Evolutionary conservation across 2,888 invertebrate species (phyloP).

Genomic region (Pandemis heparana): DNA sequence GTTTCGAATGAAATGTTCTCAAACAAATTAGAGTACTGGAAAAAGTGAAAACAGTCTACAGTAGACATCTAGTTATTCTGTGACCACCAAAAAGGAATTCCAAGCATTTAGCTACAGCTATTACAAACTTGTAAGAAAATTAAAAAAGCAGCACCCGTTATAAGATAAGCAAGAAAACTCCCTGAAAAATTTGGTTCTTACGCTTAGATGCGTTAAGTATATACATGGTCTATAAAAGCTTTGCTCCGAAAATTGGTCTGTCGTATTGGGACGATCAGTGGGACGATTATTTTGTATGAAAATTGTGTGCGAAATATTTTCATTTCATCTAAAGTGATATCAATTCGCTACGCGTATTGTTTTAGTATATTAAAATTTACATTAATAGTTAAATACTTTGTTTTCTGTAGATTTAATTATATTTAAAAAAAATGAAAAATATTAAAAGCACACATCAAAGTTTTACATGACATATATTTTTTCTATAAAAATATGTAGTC

Average conservation of each 20-base stretch:
- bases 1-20: too few relatives aligned
- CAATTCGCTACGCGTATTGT: slow-evolving; percentile 1
- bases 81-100: slow-evolving; percentile 50
- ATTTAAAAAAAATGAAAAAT: slow-evolving; percentile 22
- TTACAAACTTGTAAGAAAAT: slow-evolving; percentile 32
- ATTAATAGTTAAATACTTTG: slow-evolving; percentile 13
- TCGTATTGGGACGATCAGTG: slow-evolving; percentile 30
- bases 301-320: slow-evolving; percentile 11
- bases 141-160: slow-evolving; percentile 35
- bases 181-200: slow-evolving; percentile 36
- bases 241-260: slow-evolving; percentile 50
- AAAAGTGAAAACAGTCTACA: too few relatives aligned
- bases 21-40: too few relatives aligned
- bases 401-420: neutral
- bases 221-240: slow-evolving; percentile 42
- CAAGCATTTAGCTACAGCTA: slow-evolving; percentile 57
- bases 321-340: neutral
- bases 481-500: slow-evolving; percentile 45
- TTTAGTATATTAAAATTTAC: neutral
- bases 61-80: slow-evolving; percentile 27
- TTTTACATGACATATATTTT: slow-evolving; percentile 47
- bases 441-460: slow-evolving; percentile 65
- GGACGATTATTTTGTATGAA: slow-evolving; percentile 16
- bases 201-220: slow-evolving; percentile 18
- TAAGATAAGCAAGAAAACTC: slow-evolving; percentile 29